Evolutionary conservation across 2,797 vertebrate genomes (phyloP), one percentile per base, ranked within the genome.

Genomic region (Spinus olivaceus): DNA sequence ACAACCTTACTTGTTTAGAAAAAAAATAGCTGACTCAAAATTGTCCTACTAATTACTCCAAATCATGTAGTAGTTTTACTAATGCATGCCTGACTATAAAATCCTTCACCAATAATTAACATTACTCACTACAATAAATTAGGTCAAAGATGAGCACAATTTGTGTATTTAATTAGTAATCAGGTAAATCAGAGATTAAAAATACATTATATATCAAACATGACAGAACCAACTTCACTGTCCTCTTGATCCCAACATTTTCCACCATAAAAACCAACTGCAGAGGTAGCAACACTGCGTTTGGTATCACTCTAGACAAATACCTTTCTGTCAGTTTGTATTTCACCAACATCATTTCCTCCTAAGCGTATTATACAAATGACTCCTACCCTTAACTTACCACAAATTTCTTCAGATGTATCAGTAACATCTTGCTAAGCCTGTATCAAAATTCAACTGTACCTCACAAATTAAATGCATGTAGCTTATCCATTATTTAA

Each of bases 341-440:
- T 86, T 76, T 92, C 90, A 74, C 46, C 41, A 63, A 53, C 14
- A 53, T 21, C 1, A 18, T 67, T 86, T 90, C 74, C 60, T 93
- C 46, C 83, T 85, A 77, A 65, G 35, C 1, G 0, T 49, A 39
- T 59, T 76, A 56, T 28, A 85, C 19, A 86, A 87, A 69, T 2
- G 0, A 76, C 54, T 81, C 25, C 37, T 59, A 49, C 4, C 65
- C 57, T 82, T 71, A 65, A 47, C 23, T 66, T 61, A 44, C 0
- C 24, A n/a, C 61, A 80, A 14, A 65, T 72, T 81, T 76, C 49
- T 86, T 84, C 73, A 93, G 49, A n/a, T 77, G 56, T 74, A 73
- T 84, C 79, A 88, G 61, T 66, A 92, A 91, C 70, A 18, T 44
- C 59, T 71, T 85, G 65, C 76, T 85, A 89, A 95, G 71, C 66